Evolutionary conservation across 2,113 vertebrate species (phyloP).

Genomic region (Dasypus novemcinctus): DNA sequence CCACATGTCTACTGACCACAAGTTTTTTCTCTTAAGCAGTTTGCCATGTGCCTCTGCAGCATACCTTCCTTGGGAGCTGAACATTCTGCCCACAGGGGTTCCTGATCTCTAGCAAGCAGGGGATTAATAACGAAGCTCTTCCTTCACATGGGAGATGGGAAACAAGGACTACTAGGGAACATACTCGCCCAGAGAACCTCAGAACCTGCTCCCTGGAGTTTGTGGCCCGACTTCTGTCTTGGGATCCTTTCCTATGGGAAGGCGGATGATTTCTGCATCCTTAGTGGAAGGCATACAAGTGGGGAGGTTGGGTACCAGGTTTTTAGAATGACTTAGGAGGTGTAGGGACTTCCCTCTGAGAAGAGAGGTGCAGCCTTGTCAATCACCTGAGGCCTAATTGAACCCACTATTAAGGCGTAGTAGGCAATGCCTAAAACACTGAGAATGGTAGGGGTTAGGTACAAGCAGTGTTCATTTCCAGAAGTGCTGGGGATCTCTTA

Average conservation of each 20-base stretch:
- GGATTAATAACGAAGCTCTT: constrained; percentile 60
- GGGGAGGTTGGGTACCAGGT: background rate
- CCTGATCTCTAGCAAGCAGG: constrained; percentile 65
- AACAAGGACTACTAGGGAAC: constrained; percentile 20
- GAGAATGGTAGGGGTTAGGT: background rate
- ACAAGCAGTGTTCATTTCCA: constrained; percentile 32
- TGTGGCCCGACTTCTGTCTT: background rate
- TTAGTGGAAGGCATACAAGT: constrained; percentile 1
- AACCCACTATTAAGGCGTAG: background rate
- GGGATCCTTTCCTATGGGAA: background rate
- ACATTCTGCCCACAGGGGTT: constrained; percentile 47
- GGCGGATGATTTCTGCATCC: background rate
- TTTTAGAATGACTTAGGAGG: background rate
- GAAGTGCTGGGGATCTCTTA: background rate
- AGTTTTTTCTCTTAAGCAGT: constrained; percentile 67
- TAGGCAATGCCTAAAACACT: constrained; percentile 11
- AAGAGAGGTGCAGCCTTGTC: background rate
- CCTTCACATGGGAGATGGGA: constrained; percentile 46
- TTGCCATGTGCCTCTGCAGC: constrained; percentile 64
- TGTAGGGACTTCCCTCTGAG: background rate
- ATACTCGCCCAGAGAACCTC: background rate
- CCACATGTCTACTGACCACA: constrained; percentile 60
- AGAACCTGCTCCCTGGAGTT: background rate
- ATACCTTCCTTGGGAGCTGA: constrained; percentile 69
- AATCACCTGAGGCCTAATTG: background rate